Evolutionary conservation across 2,797 vertebrate genomes (phyloP).

Genomic region (Oreochromis mossambicus): DNA sequence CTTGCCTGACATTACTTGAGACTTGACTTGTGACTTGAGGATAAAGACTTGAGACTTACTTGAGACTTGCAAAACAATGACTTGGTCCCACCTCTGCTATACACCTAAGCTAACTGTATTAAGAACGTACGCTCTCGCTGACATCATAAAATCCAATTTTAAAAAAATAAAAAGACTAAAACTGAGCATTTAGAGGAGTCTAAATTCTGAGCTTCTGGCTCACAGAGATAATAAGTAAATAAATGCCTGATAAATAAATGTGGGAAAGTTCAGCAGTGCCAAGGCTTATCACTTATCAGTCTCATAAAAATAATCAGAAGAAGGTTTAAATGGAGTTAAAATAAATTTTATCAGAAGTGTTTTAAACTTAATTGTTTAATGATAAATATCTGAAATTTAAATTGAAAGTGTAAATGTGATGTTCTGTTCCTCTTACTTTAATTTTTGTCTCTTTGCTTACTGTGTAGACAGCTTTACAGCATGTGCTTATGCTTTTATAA

Average conservation of each 20-base stretch:
- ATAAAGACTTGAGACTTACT: too few relatives aligned
- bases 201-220: not conserved
- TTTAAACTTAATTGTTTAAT: not conserved
- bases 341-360: not conserved
- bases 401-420: not conserved
- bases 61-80: too few relatives aligned
- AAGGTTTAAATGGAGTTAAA: not conserved
- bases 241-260: not conserved
- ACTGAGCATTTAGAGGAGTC: not conserved
- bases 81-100: too few relatives aligned
- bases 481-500: not conserved
- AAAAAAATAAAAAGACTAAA: not conserved
- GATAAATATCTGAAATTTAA: not conserved
- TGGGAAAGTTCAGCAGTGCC: not conserved
- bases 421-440: not conserved
- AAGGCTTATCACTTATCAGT: not conserved
- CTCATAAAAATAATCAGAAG: not conserved
- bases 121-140: fast-evolving
- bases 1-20: too few relatives aligned
- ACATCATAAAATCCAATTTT: not conserved
- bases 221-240: not conserved
- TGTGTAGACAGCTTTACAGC: not conserved
- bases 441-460: not conserved
- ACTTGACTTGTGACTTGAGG: too few relatives aligned
- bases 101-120: not conserved